Evolutionary conservation across 2,888 invertebrate species (phyloP).

Genomic region (Melinaea marsaeus): DNA sequence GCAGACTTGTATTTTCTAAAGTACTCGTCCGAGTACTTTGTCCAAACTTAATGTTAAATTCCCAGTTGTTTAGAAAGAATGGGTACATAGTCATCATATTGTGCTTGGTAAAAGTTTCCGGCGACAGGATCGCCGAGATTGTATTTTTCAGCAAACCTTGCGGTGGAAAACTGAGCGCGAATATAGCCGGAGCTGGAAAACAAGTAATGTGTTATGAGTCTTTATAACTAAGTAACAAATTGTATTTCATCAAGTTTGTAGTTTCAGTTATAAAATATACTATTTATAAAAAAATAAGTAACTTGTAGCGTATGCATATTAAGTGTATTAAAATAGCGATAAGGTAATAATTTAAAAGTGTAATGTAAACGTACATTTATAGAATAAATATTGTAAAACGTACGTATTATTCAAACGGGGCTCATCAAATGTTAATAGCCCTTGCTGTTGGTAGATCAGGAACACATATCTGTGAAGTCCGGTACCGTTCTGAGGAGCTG

Average conservation of each 20-base stretch:
- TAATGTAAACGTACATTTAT: too few species aligned
- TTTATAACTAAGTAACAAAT: neutral
- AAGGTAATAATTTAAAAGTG: too few species aligned
- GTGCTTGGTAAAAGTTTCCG: conserved; percentile 88
- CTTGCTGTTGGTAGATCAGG: conserved; percentile 85
- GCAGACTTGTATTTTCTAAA: too few species aligned
- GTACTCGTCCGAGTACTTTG: too few species aligned
- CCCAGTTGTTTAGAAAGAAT: conserved; percentile 53
- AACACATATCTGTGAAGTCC: conserved; percentile 89
- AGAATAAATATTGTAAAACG: conserved; percentile 27
- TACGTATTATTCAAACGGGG: conserved; percentile 72
- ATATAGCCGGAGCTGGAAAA: conserved; percentile 59
- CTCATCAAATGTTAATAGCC: conserved; percentile 77
- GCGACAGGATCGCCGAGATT: conserved; percentile 85
- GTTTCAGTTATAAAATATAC: too few species aligned
- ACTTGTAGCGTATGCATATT: too few species aligned
- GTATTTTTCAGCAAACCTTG: conserved; percentile 84
- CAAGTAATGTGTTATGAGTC: neutral
- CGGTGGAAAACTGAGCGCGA: conserved; percentile 61
- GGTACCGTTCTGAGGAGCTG: conserved; percentile 88
- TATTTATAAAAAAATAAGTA: too few species aligned
- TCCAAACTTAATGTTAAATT: too few species aligned
- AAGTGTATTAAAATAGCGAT: too few species aligned
- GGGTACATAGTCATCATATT: conserved; percentile 89
- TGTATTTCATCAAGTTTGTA: neutral